Conservation (phyloP, 2,888 invertebrate genomes). For the Mesorhabditis spiculigera region DNA sequence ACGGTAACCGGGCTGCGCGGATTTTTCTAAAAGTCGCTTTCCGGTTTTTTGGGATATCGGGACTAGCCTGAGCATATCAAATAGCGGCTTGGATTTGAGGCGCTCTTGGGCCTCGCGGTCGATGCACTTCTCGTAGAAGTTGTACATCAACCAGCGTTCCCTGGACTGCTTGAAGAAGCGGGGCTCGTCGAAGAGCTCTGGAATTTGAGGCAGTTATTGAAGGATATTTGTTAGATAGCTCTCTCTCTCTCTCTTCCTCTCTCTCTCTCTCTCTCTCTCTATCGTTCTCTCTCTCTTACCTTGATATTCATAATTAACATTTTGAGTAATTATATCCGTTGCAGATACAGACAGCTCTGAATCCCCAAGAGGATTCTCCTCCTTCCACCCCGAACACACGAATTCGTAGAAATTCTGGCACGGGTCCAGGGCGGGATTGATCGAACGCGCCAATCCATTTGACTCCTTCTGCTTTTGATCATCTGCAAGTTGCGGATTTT, state of each 20-base stretch:
- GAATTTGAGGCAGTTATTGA: not conserved
- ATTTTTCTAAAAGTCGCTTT: not conserved
- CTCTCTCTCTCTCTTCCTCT: no score
- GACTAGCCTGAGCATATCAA: not conserved
- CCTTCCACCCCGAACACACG: not conserved
- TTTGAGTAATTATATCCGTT: no score
- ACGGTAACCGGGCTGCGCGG: not conserved
- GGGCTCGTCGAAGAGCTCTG: not conserved
- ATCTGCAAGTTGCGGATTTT: no score
- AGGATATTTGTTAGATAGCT: no score
- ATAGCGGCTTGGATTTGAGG: not conserved
- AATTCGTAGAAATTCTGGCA: constrained; percentile 1
- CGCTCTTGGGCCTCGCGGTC: not conserved
- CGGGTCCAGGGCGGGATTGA: not conserved
- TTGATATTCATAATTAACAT: no score
- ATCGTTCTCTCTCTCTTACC: no score
- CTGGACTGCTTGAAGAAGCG: not conserved
- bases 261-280: no score
- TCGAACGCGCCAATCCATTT: not conserved
- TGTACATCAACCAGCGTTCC: constrained; percentile 1
- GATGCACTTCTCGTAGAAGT: constrained; percentile 5
- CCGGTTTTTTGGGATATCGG: not conserved
- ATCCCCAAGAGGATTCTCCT: not conserved
- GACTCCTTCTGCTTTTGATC: no score
- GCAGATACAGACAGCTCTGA: no score